phyloP scores from a whole-genome alignment of 53 echinoderm and acorn worm genomes.

The Mesocentrotus franciscanus region DNA sequence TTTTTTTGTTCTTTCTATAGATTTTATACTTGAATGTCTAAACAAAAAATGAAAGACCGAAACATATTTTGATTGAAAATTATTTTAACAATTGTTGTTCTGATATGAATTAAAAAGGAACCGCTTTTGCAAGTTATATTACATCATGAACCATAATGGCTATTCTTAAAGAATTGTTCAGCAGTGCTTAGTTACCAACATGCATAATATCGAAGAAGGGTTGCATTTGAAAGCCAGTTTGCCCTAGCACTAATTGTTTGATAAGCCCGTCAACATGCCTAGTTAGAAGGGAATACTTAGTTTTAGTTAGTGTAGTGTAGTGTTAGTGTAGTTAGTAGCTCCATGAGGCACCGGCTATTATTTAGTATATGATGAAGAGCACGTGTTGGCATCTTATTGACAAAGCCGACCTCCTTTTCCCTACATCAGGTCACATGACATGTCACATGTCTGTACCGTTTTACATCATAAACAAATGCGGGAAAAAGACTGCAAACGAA shows the following conservation, averaged over 20 bases:
- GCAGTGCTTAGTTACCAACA: not conserved
- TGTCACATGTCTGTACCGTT: too few species aligned
- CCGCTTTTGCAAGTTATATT: not conserved
- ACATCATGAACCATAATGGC: not conserved
- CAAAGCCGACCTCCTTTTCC: not conserved
- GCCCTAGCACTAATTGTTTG: too few species aligned
- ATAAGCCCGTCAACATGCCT: too few species aligned
- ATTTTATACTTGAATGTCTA: not conserved
- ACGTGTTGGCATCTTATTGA: not conserved
- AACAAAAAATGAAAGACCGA: not conserved
- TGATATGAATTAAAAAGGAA: not conserved
- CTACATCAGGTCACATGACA: not conserved
- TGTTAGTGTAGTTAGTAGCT: too few species aligned
- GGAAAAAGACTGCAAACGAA: too few species aligned
- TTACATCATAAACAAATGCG: too few species aligned
- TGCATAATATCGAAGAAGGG: not conserved
- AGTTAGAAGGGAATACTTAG: too few species aligned
- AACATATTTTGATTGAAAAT: not conserved
- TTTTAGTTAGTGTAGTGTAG: too few species aligned
- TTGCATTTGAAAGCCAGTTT: too few species aligned
- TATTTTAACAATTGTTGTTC: not conserved
- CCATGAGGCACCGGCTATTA: too few species aligned
- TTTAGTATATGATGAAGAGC: not conserved
- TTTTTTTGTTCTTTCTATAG: not conserved
- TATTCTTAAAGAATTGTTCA: not conserved